phyloP scores from a whole-genome alignment of 2,113 vertebrate genomes.

The Phylloscopus trochilus region DNA sequence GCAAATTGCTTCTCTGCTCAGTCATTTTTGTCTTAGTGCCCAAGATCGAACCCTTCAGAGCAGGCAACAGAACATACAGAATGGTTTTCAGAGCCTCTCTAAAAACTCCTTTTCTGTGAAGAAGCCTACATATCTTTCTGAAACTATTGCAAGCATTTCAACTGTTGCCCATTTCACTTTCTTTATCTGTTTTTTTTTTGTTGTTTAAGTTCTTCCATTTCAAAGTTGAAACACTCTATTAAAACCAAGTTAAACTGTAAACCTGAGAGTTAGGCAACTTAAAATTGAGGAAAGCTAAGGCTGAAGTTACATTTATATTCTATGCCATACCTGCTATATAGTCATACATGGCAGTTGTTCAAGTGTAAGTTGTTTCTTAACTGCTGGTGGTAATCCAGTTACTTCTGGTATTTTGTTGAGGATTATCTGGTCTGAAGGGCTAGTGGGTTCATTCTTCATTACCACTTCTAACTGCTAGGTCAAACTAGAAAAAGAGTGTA shows the following conservation, averaged over 20 bases:
- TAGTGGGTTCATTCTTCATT: not conserved
- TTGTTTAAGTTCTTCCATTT: not conserved
- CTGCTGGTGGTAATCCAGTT: not conserved
- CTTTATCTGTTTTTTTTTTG: not conserved
- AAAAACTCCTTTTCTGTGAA: not conserved
- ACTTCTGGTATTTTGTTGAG: not conserved
- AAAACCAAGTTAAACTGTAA: not conserved
- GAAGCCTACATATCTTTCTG: not conserved
- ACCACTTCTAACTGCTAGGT: not conserved
- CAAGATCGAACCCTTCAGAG: not conserved
- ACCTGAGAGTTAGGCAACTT: not conserved
- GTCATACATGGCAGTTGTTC: not conserved
- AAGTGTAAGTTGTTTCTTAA: not conserved
- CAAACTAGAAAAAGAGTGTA: not conserved
- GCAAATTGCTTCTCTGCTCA: not conserved
- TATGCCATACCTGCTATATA: not conserved
- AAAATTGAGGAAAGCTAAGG: not conserved
- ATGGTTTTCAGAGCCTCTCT: not conserved
- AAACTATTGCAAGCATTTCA: not conserved
- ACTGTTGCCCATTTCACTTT: not conserved
- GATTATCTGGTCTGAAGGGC: not conserved
- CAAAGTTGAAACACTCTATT: not conserved
- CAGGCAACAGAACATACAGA: not conserved
- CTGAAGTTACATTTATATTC: not conserved
- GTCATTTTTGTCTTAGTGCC: not conserved